phyloP scores from a whole-genome alignment of 2,888 invertebrate genomes.

The Junonia oenone region DNA sequence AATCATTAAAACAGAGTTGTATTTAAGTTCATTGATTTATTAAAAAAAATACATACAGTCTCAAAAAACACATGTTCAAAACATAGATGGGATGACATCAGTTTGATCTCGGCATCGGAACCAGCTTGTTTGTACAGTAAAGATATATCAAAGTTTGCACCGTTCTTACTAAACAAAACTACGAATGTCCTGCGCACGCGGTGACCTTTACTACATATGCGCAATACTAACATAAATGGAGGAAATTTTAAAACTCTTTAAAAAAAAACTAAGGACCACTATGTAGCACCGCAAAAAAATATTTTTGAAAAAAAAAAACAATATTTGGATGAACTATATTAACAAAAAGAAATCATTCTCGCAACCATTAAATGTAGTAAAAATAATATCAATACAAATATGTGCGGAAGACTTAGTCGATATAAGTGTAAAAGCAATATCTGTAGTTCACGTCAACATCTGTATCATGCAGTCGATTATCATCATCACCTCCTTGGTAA shows the following conservation, averaged over 20 bases:
- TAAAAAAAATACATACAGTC: conserved; percentile 47
- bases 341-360: background rate
- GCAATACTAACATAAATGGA: no score
- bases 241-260: no score
- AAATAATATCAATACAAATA: background rate
- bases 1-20: conserved; percentile 14
- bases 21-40: conserved; percentile 65
- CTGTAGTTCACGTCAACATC: background rate
- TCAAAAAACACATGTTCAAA: conserved; percentile 51
- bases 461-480: background rate
- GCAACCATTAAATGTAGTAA: background rate
- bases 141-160: background rate
- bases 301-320: background rate
- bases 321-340: background rate
- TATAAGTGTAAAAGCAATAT: background rate
- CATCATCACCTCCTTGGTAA: background rate
- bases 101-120: background rate
- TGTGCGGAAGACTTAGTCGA: background rate
- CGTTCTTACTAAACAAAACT: background rate
- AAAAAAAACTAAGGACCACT: background rate
- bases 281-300: background rate
- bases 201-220: no score
- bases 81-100: conserved; percentile 20
- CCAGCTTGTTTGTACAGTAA: background rate
- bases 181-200: background rate